Percentiles rank a stretch among this genome's conserved stretches.
Conservation (phyloP, 2,797 vertebrate genomes). For the Australoheros facetus region DNA sequence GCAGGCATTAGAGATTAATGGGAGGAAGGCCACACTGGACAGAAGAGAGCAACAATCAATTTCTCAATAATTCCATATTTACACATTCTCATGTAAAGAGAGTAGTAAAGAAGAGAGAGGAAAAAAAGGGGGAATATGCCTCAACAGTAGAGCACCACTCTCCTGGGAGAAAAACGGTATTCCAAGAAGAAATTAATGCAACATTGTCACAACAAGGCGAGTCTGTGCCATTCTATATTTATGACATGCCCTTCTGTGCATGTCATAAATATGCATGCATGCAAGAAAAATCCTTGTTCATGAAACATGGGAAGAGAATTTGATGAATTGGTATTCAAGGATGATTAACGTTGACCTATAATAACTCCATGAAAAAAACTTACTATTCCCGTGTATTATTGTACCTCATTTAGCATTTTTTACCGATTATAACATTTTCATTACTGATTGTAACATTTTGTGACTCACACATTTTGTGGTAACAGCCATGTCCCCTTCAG, state of each 20-base stretch:
- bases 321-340: slow-evolving; percentile 9
- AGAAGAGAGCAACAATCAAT: slow-evolving; percentile 74
- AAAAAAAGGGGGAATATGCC: neutral
- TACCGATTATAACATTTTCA: neutral
- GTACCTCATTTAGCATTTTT: neutral
- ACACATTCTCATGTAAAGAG: slow-evolving; percentile 70
- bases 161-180: neutral
- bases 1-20: slow-evolving; percentile 80
- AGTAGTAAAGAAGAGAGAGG: slow-evolving; percentile 30
- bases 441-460: neutral
- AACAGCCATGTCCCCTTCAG: neutral
- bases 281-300: neutral
- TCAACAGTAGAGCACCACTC: slow-evolving; percentile 3
- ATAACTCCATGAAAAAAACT: neutral
- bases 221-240: slow-evolving; percentile 24
- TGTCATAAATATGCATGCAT: slow-evolving; percentile 4
- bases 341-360: neutral
- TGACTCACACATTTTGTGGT: neutral
- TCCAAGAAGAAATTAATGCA: slow-evolving; percentile 31
- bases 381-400: neutral
- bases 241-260: slow-evolving; percentile 15
- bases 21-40: slow-evolving; percentile 71
- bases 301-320: slow-evolving; percentile 19
- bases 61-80: slow-evolving; percentile 80
- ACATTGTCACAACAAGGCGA: slow-evolving; percentile 4